Evolutionary conservation across 1,140 invertebrate genomes (phyloP), one percentile per base, ranked within the genome.

Genomic region (Plutomurus gul): DNA sequence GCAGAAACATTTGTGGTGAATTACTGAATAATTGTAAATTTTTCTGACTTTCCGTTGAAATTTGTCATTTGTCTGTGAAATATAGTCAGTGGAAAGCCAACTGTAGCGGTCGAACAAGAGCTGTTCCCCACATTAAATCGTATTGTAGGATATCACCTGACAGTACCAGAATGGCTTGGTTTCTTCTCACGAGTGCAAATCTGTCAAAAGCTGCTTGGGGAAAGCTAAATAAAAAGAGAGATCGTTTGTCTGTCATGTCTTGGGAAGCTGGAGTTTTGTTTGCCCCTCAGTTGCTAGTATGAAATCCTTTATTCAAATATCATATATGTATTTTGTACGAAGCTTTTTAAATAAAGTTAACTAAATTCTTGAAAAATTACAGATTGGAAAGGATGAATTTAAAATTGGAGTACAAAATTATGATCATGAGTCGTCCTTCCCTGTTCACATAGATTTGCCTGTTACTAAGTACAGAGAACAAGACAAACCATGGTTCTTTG

Each of bases 191-290:
- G 0, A 97, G 95, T 83, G 95, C 94, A 0, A 99, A 99, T 88
- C 86, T 98, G 7, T 98, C 96, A 13, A 98, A 97, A 88, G 95
- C 96, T 18, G 96, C 96, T 0, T 99, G 96, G 96, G 96, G 96
- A 76, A 89, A 87, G 18, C 85, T 91, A 22, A 92, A 91, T 80
- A 93, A 93, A 83, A 90, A 90, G 77, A 88, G 88, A 39, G 85
- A 88, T 76, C 91, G 91, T 78, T 87, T 94, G 51, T 90, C 92
- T 80, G 92, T 96, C 2, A 90, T 93, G 85, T 97, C 94, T 49
- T 98, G 96, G 85, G 97, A 99, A 88, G 92, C 92, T 25, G 96
- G 96, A 0, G 93, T 99, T 10, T 84, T 99, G 10, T 95, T 97
- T 84, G 82, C 98, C 51, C 97, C 97, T 0, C 89, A 91, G 85